Percentiles rank a stretch among this genome's conserved stretches.
phyloP scores from a whole-genome alignment of 2,888 invertebrate genomes.

The Tenthredo mesomela region DNA sequence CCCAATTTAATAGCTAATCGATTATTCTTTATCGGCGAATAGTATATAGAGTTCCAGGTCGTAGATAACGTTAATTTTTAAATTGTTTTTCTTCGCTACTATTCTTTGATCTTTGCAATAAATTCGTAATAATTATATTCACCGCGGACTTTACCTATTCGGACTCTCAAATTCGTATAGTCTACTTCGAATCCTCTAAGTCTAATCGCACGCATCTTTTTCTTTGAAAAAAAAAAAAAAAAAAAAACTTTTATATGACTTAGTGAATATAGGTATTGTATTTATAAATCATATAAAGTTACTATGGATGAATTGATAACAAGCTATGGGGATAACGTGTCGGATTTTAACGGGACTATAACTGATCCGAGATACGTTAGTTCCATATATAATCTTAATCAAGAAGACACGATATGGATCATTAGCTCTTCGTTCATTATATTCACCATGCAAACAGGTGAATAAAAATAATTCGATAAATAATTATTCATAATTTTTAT shows the following conservation, averaged over 20 bases:
- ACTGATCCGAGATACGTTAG: constrained; percentile 59
- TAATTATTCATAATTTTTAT: constrained; percentile 7
- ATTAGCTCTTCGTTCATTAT: constrained; percentile 93
- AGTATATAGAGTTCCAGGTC: not conserved
- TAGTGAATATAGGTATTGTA: no score
- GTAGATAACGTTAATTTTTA: constrained; percentile 21
- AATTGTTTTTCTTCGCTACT: constrained; percentile 7
- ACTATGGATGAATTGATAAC: constrained; percentile 15
- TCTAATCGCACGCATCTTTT: not conserved
- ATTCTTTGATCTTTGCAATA: constrained; percentile 18
- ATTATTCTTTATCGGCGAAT: not conserved
- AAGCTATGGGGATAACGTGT: not conserved
- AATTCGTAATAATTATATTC: not conserved
- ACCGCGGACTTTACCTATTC: no score
- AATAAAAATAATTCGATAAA: constrained; percentile 34
- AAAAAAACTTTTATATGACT: no score
- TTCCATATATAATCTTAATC: constrained; percentile 82
- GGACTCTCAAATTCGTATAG: not conserved
- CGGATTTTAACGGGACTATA: not conserved
- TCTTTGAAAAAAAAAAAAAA: no score
- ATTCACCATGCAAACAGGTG: constrained; percentile 96
- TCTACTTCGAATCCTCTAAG: not conserved
- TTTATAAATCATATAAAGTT: not conserved
- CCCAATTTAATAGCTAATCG: not conserved
- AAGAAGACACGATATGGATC: constrained; percentile 94